A percentile compares a stretch with the other conserved stretches of the same genome.
Evolutionary conservation across 30 jellyfish, hydroid and myxozoan species (phyloP).

Genomic region (Clytia hemisphaerica): DNA sequence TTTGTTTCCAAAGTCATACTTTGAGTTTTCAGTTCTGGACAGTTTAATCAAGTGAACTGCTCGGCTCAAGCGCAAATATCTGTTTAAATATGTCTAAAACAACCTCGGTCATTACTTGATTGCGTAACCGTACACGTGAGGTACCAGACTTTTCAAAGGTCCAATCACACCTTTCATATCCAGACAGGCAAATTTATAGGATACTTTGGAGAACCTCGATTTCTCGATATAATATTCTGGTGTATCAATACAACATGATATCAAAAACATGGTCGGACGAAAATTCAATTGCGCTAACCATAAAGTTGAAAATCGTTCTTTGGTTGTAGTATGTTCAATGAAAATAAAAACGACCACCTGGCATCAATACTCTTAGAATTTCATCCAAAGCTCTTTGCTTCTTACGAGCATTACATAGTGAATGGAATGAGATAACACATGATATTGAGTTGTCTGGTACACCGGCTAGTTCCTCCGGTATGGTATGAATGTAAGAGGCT

Average conservation of each 20-base stretch:
- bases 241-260: neutral
- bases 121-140: constrained; percentile 42
- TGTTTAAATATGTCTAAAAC: too few relatives aligned
- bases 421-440: constrained; percentile 32
- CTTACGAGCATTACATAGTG: constrained; percentile 18
- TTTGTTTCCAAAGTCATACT: too few relatives aligned
- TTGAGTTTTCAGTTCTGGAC: too few relatives aligned
- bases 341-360: constrained; percentile 29
- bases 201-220: constrained; percentile 17
- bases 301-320: constrained; percentile 4
- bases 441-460: constrained; percentile 33
- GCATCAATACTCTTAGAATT: constrained; percentile 34
- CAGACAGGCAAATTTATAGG: neutral
- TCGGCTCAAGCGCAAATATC: too few relatives aligned
- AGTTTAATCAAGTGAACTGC: too few relatives aligned
- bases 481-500: neutral
- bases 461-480: constrained; percentile 20
- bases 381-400: constrained; percentile 27
- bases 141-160: constrained; percentile 22
- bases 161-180: constrained; percentile 9
- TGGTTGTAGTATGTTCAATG: constrained; percentile 16
- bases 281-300: constrained; percentile 34
- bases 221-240: constrained; percentile 11
- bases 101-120: neutral
- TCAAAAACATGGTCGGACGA: neutral